These are phyloP conservation scores for Plebejus argus DNA, from an alignment of 2,888 invertebrate species.

Conservation along the genomic window DNA sequence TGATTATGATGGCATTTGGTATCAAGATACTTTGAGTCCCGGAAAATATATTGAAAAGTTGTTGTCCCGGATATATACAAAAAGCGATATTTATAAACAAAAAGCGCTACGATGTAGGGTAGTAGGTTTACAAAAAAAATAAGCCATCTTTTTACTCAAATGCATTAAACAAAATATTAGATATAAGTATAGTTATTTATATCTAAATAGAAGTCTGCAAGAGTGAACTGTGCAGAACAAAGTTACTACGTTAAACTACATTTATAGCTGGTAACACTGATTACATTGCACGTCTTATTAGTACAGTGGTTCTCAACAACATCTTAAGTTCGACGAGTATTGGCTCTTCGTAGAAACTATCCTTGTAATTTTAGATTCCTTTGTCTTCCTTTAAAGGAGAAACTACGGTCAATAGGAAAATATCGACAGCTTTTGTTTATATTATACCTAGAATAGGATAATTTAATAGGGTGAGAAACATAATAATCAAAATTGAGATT, in stretches of 20 bases:
- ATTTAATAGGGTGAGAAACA: not conserved
- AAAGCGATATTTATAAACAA: no score
- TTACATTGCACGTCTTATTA: constrained; percentile 24
- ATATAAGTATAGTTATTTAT: no score
- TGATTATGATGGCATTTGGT: no score
- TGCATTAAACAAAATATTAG: no score
- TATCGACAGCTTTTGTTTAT: not conserved
- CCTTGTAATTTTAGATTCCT: not conserved
- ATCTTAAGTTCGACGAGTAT: not conserved
- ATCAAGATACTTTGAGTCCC: no score
- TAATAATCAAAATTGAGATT: no score
- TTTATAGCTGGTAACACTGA: not conserved
- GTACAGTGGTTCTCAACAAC: constrained; percentile 11
- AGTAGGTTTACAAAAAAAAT: no score
- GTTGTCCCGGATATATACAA: no score
- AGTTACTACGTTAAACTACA: not conserved
- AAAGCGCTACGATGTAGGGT: no score
- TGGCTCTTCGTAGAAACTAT: not conserved
- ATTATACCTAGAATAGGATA: not conserved
- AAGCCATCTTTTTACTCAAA: no score
- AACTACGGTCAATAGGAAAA: not conserved
- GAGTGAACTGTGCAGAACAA: not conserved
- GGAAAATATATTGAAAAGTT: no score
- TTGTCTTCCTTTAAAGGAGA: not conserved
- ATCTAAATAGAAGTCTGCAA: not conserved